Evolutionary conservation across 2,113 vertebrate genomes (phyloP).

Genomic region (Marmota monax): DNA sequence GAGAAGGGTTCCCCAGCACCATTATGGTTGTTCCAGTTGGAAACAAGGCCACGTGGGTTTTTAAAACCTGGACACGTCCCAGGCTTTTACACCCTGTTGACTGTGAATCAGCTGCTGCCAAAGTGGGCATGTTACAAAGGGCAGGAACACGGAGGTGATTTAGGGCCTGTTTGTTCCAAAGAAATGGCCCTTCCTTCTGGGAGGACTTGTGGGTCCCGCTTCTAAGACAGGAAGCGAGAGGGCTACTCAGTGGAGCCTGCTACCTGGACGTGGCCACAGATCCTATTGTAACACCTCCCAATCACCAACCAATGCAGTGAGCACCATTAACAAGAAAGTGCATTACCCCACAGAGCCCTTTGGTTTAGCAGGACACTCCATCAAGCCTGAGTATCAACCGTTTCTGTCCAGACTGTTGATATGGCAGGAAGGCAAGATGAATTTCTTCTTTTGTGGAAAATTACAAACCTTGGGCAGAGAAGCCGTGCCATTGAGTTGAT

Average conservation of each 20-base stretch:
- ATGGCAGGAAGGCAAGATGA: slow-evolving; percentile 28
- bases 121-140: background rate
- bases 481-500: background rate
- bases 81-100: slow-evolving; percentile 13
- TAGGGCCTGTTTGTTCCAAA: slow-evolving; percentile 65
- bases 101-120: slow-evolving; percentile 36
- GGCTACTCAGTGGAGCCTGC: background rate
- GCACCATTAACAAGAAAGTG: slow-evolving; percentile 26
- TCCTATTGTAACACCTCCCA: slow-evolving; percentile 42
- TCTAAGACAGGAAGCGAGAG: slow-evolving; percentile 4
- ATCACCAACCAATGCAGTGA: slow-evolving; percentile 48
- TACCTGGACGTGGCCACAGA: slow-evolving; percentile 45
- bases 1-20: background rate
- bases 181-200: slow-evolving; percentile 45
- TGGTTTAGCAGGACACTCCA: slow-evolving; percentile 60
- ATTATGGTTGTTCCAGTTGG: background rate
- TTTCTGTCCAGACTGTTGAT: slow-evolving; percentile 62
- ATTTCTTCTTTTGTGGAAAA: slow-evolving; percentile 55
- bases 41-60: background rate
- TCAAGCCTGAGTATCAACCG: slow-evolving; percentile 40
- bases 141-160: slow-evolving; percentile 42
- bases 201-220: slow-evolving; percentile 35
- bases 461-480: background rate
- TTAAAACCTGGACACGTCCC: slow-evolving; percentile 34
- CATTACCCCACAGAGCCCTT: slow-evolving; percentile 57